phyloP scores from a whole-genome alignment of 1,140 invertebrate species.

The Centruroides vittatus region DNA sequence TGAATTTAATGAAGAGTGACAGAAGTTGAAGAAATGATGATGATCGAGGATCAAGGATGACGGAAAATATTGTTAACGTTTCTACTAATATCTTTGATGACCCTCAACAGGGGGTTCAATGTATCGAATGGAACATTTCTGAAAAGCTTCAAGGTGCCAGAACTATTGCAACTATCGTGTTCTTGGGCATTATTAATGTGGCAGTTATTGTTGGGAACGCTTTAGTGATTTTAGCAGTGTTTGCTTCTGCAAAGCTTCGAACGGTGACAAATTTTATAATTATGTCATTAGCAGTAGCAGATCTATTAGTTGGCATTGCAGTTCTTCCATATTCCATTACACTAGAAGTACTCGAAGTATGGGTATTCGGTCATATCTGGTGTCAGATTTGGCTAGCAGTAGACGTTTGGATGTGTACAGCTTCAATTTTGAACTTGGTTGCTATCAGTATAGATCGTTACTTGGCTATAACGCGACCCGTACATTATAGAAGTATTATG shows the following conservation, averaged over 20 bases:
- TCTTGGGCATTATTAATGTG: slow-evolving; percentile 65
- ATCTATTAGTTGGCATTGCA: slow-evolving; percentile 74
- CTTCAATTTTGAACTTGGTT: slow-evolving; percentile 77
- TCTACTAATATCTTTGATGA: too few relatives aligned
- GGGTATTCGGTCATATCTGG: slow-evolving; percentile 84
- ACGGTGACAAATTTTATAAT: slow-evolving; percentile 93
- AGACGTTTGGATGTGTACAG: slow-evolving; percentile 94
- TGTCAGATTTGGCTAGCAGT: slow-evolving; percentile 84
- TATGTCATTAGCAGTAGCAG: slow-evolving; percentile 79
- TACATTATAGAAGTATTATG: slow-evolving; percentile 84
- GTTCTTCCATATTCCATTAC: slow-evolving; percentile 82
- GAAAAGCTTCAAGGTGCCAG: slow-evolving; percentile 39
- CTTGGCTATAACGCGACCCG: slow-evolving; percentile 82
- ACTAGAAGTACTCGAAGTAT: slow-evolving; percentile 70
- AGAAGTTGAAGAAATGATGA: too few relatives aligned
- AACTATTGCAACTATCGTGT: slow-evolving; percentile 52
- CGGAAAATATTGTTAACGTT: too few relatives aligned
- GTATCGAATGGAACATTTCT: too few relatives aligned
- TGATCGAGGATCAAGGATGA: too few relatives aligned
- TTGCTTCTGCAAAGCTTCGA: slow-evolving; percentile 66
- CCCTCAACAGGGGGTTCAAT: too few relatives aligned
- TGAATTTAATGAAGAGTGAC: too few relatives aligned
- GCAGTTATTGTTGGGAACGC: slow-evolving; percentile 73
- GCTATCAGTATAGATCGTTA: slow-evolving; percentile 81
- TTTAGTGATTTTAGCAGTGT: slow-evolving; percentile 80